Conservation (phyloP, 2,113 vertebrate genomes). For the Gracilinanus agilis region DNA sequence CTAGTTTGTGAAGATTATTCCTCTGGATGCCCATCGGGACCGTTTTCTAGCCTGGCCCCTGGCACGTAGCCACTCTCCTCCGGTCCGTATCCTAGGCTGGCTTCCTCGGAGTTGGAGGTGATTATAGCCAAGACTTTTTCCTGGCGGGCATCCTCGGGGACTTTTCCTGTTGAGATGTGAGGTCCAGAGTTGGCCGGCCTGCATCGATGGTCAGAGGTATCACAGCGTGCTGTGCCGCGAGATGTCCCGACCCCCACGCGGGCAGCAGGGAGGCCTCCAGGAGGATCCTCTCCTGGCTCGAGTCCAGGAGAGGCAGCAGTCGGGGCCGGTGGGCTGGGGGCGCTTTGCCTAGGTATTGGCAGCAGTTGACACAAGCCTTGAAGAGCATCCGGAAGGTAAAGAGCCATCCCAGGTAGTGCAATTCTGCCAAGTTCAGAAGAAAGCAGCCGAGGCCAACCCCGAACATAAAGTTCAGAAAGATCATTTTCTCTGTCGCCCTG, state of each 20-base stretch:
- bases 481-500: constrained; percentile 82
- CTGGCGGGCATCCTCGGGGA: constrained; percentile 70
- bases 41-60: background rate
- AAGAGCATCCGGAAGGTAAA: constrained; percentile 81
- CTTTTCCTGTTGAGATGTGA: constrained; percentile 70
- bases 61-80: background rate
- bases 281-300: constrained; percentile 79
- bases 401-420: constrained; percentile 82
- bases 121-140: constrained; percentile 70
- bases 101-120: background rate
- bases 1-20: background rate
- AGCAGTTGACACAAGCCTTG: constrained; percentile 77
- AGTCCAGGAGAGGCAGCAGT: constrained; percentile 81
- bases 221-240: constrained; percentile 66
- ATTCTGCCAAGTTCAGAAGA: constrained; percentile 81
- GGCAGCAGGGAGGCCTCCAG: constrained; percentile 72
- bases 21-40: background rate
- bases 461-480: constrained; percentile 85
- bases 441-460: constrained; percentile 81
- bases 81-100: background rate
- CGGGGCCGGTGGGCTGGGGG: constrained; percentile 77
- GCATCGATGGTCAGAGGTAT: constrained; percentile 82
- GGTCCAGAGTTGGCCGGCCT: constrained; percentile 74
- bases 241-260: constrained; percentile 52
- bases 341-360: constrained; percentile 63